Evolutionary conservation across 2,797 vertebrate species (phyloP).

Genomic region (Catharus ustulatus): DNA sequence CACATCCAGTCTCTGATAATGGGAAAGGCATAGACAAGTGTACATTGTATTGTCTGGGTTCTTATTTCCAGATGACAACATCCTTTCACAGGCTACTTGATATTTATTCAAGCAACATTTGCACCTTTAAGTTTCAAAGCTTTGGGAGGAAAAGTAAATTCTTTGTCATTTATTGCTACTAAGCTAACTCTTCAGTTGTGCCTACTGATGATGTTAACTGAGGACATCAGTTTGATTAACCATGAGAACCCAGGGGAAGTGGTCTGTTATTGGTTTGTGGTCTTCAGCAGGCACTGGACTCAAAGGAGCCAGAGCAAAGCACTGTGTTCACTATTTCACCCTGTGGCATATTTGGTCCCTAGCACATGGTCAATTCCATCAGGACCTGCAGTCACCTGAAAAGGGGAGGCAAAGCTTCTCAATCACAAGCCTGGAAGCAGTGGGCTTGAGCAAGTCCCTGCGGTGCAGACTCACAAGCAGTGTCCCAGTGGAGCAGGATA

Average conservation of each 20-base stretch:
- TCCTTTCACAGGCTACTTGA: not conserved
- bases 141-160: not conserved
- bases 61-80: not conserved
- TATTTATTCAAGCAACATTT: not conserved
- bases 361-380: not conserved
- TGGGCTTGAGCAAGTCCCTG: not conserved
- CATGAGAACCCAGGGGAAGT: not conserved
- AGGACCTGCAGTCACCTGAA: not conserved
- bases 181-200: not conserved
- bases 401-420: not conserved
- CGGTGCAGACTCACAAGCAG: not conserved
- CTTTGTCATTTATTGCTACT: not conserved
- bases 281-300: not conserved
- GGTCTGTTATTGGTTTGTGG: not conserved
- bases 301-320: not conserved
- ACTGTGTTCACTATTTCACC: not conserved
- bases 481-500: not conserved
- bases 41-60: not conserved
- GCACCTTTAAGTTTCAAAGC: not conserved
- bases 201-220: not conserved
- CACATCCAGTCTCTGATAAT: not conserved
- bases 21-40: not conserved
- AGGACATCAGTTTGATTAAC: not conserved
- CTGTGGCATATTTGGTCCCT: accelerated
- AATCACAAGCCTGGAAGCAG: not conserved